Base-by-base conservation (phyloP, 2,113 vertebrate species). In the Myotis brandtii region DNA sequence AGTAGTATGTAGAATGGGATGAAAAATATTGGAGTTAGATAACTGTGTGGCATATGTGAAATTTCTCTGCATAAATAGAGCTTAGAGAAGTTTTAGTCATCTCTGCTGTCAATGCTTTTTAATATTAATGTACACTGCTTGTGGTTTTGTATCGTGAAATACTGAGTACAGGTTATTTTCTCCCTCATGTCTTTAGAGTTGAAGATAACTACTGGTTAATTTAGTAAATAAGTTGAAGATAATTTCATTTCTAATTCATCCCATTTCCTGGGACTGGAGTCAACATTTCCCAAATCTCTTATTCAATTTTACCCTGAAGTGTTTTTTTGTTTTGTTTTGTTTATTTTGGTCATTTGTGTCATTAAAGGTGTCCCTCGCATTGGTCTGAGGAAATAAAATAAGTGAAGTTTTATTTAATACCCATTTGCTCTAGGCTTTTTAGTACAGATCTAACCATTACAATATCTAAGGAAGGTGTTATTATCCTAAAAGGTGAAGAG, bases 41-140 rank as follows among this genome's bases (percentile, higher is more conserved):
- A 43, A 88, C 88, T 79, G 48, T 64, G 48, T 40, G 81, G 67
- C 91, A 70, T 86, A 56, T 90, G 88, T 76, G 72, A 93, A 93
- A 84, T 84, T 89, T 94, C 80, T 90, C 37, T 95, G 0, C 6
- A 94, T 95, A 95, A 96, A 76, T 93, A 83, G 86, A 95, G 62
- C 88, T 70, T 92, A 73, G 90, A 94, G 91, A 92, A 93, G 62
- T 93, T 96, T 92, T 94, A 70, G 82, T 91, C 86, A 64, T 92
- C 34, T 94, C 54, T 90, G 43, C 73, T 79, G 16, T 82, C 76
- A 66, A 73, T 64, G 82, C 87, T 87, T 86, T 91, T 95, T 92
- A 92, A 67, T 93, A 66, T 87, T 93, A 82, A 67, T 89, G 23
- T 85, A 75, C 81, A 86, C 73, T 79, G 48, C 52, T 88, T 97